phyloP scores from a whole-genome alignment of 2,113 vertebrate genomes.

The Atractosteus spatula region DNA sequence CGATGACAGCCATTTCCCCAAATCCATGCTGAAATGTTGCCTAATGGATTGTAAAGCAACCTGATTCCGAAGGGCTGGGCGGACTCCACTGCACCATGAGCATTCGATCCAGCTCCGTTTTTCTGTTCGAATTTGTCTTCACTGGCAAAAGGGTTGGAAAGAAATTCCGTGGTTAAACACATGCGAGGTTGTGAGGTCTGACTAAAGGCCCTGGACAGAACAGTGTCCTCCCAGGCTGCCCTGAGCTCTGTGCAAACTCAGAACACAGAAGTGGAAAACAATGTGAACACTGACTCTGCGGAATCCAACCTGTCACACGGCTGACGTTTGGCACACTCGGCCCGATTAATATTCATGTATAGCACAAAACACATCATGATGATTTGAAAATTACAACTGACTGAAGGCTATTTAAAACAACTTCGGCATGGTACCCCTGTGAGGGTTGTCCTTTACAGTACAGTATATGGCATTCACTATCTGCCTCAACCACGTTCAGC shows the following conservation, averaged over 20 bases:
- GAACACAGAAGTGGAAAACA: slow-evolving; percentile 27
- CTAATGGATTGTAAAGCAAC: slow-evolving; percentile 30
- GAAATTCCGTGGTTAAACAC: slow-evolving; percentile 22
- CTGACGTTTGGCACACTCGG: slow-evolving; percentile 28
- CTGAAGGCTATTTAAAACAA: too few relatives aligned
- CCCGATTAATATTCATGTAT: slow-evolving; percentile 54
- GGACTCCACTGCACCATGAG: slow-evolving; percentile 38
- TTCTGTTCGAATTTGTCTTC: not conserved
- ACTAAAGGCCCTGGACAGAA: not conserved
- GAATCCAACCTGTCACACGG: slow-evolving; percentile 1
- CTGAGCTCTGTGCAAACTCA: not conserved
- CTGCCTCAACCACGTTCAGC: too few relatives aligned
- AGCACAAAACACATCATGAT: too few relatives aligned
- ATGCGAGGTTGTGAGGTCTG: slow-evolving; percentile 14
- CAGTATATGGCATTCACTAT: too few relatives aligned
- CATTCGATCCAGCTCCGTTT: not conserved
- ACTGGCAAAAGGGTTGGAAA: slow-evolving; percentile 3
- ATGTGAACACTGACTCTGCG: not conserved
- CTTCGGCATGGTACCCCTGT: too few relatives aligned
- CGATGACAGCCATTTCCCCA: slow-evolving; percentile 11
- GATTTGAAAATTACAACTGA: too few relatives aligned
- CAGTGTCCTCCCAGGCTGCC: not conserved
- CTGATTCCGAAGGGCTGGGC: slow-evolving; percentile 27
- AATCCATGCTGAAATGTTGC: slow-evolving; percentile 18
- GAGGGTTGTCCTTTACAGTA: too few relatives aligned